Conservation (phyloP, 2,113 vertebrate genomes). For the Silurus asotus region DNA sequence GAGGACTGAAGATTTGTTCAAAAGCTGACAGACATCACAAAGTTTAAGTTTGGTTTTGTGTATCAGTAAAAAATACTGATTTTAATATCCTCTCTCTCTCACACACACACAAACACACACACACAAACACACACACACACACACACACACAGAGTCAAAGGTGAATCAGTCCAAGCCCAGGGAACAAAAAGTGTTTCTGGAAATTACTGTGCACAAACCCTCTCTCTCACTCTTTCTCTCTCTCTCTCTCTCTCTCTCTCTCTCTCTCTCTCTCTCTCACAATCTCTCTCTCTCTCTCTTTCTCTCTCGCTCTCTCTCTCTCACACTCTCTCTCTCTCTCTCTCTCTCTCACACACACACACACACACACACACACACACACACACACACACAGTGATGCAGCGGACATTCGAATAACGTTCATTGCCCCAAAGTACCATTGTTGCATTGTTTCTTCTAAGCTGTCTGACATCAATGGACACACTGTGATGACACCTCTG, state of each 20-base stretch:
- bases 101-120: neutral
- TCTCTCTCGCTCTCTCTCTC: too few relatives aligned
- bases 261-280: neutral
- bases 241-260: conserved; percentile 39
- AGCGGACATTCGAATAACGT: conserved; percentile 36
- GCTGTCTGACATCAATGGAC: conserved; percentile 51
- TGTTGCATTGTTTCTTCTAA: conserved; percentile 36
- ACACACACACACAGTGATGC: conserved; percentile 27
- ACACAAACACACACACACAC: conserved; percentile 1
- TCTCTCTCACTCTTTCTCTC: conserved; percentile 9
- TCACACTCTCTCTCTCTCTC: neutral
- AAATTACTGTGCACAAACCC: conserved; percentile 20
- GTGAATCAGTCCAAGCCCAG: conserved; percentile 30
- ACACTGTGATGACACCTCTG: conserved; percentile 52
- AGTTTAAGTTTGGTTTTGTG: too few relatives aligned
- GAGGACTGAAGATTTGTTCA: too few relatives aligned
- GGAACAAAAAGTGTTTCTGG: conserved; percentile 40
- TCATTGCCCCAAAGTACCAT: conserved; percentile 42
- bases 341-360: conserved; percentile 28
- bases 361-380: conserved; percentile 16
- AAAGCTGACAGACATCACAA: too few relatives aligned
- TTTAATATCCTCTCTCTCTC: too few relatives aligned
- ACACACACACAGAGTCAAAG: conserved; percentile 18
- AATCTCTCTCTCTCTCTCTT: neutral
- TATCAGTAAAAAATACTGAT: neutral